Percentiles rank a stretch among this genome's conserved stretches.
Conservation (phyloP, 2,888 invertebrate genomes). For the Cinara cedri region DNA sequence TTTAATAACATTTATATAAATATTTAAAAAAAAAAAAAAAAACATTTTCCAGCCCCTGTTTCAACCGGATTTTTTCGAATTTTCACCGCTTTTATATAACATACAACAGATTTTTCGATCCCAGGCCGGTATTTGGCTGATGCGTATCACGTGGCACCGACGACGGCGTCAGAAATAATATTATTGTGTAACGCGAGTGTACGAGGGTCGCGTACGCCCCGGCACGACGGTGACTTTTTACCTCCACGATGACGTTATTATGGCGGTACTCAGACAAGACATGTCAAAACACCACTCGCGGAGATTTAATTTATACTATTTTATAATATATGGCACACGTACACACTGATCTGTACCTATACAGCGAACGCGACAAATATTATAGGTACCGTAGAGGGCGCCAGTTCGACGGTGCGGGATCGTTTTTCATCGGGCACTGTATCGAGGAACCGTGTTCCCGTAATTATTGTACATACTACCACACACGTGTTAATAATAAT, state of each 20-base stretch:
- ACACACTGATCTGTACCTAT: too few species aligned
- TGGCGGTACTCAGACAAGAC: constrained; percentile 38
- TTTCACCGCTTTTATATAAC: too few species aligned
- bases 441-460: too few species aligned
- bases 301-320: background rate
- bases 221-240: background rate
- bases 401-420: constrained; percentile 14
- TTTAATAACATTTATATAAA: too few species aligned
- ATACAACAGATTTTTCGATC: too few species aligned
- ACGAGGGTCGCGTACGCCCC: background rate
- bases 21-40: too few species aligned
- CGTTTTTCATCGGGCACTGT: background rate
- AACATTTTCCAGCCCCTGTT: too few species aligned
- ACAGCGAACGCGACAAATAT: background rate
- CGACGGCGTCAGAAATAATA: background rate
- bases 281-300: constrained; percentile 50
- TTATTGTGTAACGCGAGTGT: background rate
- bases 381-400: constrained; percentile 15
- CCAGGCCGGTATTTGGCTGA: background rate
- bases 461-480: too few species aligned
- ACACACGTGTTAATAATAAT: too few species aligned
- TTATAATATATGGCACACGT: background rate
- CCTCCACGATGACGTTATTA: constrained; percentile 40
- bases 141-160: constrained; percentile 17
- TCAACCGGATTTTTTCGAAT: too few species aligned